These are phyloP conservation scores for Colossoma macropomum DNA, from an alignment of 2,113 vertebrate species.

Conservation along the genomic window DNA sequence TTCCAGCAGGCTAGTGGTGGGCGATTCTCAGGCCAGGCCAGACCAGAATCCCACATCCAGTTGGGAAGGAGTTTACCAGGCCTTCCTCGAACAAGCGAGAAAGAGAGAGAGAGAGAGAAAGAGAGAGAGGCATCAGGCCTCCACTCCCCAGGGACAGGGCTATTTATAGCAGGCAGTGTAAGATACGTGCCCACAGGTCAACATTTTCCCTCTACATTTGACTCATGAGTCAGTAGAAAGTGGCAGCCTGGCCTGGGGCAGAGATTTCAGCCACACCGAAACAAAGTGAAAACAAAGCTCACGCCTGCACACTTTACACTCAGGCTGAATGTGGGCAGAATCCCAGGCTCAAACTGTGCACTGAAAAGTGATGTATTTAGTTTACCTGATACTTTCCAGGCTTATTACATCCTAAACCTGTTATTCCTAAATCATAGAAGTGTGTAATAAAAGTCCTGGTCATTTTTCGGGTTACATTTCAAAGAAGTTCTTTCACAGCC, in stretches of 20 bases:
- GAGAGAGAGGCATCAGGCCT: constrained; percentile 21
- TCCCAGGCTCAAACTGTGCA: background rate
- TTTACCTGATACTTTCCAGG: too few relatives aligned
- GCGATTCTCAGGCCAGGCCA: constrained; percentile 31
- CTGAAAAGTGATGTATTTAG: too few relatives aligned
- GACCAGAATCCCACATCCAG: constrained; percentile 9
- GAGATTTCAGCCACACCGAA: background rate
- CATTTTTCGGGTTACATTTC: too few relatives aligned
- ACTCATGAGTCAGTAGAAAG: constrained; percentile 32
- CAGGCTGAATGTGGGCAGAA: background rate
- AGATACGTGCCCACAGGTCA: constrained; percentile 51
- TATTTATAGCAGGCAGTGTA: constrained; percentile 54
- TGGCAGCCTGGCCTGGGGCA: constrained; percentile 18
- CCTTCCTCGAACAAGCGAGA: constrained; percentile 2
- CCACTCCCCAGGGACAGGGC: constrained; percentile 32
- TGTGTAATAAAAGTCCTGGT: too few relatives aligned
- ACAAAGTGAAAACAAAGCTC: background rate
- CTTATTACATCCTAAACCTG: too few relatives aligned
- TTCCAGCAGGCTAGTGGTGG: constrained; percentile 3
- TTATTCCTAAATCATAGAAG: too few relatives aligned
- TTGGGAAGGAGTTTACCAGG: constrained; percentile 37
- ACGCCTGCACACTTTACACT: background rate
- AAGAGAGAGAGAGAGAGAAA: background rate
- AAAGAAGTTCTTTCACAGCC: too few relatives aligned
- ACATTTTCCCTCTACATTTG: constrained; percentile 48